These are phyloP conservation scores for Terebella lapidaria DNA, from an alignment of 2,888 invertebrate species.

Conservation along the genomic window DNA sequence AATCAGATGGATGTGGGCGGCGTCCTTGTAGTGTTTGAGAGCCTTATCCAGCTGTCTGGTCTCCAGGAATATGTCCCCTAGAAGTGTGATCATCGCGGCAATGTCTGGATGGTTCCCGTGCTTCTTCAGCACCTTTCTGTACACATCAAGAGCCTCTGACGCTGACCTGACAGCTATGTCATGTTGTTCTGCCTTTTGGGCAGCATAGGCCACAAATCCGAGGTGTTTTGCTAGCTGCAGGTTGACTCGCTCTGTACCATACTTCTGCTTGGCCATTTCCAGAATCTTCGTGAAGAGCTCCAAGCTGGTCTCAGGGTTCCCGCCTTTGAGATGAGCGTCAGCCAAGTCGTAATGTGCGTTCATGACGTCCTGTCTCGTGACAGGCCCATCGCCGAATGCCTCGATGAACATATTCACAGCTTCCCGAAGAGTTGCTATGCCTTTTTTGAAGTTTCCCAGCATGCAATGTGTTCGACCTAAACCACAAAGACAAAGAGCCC, in stretches of 20 bases:
- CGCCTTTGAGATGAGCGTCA: background rate
- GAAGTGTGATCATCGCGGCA: background rate
- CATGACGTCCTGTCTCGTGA: background rate
- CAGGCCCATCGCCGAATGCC: background rate
- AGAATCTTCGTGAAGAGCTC: background rate
- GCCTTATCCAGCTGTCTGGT: background rate
- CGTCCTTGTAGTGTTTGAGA: background rate
- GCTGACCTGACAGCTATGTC: background rate
- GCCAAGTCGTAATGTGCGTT: background rate
- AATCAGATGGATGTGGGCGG: background rate
- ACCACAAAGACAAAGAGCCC: background rate
- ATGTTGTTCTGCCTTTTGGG: background rate
- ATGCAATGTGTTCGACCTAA: background rate
- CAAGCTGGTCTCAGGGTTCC: background rate
- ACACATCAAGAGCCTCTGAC: background rate
- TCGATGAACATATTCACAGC: background rate
- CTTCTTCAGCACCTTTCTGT: background rate
- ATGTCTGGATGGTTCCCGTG: background rate
- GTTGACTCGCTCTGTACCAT: background rate
- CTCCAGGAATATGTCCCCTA: background rate
- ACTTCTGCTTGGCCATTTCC: background rate
- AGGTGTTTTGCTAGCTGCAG: constrained; percentile 1
- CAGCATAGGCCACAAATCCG: background rate
- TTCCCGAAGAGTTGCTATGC: background rate
- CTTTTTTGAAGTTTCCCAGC: background rate